phyloP scores from a whole-genome alignment of 2,888 invertebrate genomes.

The Drosophila greeni region DNA sequence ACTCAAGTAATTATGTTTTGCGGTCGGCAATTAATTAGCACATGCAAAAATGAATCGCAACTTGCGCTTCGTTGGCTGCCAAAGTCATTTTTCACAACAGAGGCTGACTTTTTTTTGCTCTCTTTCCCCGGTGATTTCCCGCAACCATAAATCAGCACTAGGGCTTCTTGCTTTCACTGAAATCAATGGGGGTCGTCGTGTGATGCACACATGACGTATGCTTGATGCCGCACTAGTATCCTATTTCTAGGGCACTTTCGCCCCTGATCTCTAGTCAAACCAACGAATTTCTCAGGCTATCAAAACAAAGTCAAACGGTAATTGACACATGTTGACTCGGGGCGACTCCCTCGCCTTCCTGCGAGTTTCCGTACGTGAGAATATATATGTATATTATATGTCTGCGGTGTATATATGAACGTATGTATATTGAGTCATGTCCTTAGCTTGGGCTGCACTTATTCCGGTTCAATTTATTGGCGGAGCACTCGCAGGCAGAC shows the following conservation, averaged over 20 bases:
- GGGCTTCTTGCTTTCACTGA: constrained; percentile 14
- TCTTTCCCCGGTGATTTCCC: no score
- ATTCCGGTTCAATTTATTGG: constrained; percentile 25
- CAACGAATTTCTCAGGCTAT: constrained; percentile 60
- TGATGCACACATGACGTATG: constrained; percentile 30
- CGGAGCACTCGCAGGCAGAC: neutral
- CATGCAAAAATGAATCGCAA: constrained; percentile 44
- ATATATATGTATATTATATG: constrained; percentile 1
- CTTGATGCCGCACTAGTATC: constrained; percentile 15
- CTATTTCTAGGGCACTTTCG: constrained; percentile 7
- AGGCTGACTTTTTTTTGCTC: neutral
- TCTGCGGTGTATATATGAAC: neutral
- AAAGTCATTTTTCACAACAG: constrained; percentile 47
- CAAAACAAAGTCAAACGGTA: constrained; percentile 64
- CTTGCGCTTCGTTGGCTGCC: constrained; percentile 42
- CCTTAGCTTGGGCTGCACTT: constrained; percentile 22
- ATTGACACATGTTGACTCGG: constrained; percentile 66
- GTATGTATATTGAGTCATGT: constrained; percentile 8
- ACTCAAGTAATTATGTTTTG: constrained; percentile 49
- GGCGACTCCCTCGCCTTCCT: constrained; percentile 20
- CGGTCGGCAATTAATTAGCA: constrained; percentile 55
- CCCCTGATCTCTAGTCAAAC: constrained; percentile 6
- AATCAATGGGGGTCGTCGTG: constrained; percentile 1
- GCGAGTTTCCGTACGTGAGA: neutral
- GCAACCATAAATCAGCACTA: constrained; percentile 30